A percentile compares a stretch with the other conserved stretches of the same genome.
Evolutionary conservation across 2,797 vertebrate genomes (phyloP).

Genomic region (Nannoperca australis): DNA sequence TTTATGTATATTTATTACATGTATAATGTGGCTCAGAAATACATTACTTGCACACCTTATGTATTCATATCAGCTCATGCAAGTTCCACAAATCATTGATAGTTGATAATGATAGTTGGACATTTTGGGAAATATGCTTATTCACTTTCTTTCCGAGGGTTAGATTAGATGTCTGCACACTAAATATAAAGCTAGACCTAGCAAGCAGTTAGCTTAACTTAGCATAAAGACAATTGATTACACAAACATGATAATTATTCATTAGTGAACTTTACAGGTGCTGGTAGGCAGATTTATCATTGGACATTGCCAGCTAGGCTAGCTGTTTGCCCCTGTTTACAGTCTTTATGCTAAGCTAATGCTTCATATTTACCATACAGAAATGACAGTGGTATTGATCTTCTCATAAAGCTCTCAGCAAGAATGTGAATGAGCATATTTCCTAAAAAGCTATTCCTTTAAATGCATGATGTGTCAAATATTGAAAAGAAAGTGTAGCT

Average conservation of each 20-base stretch:
- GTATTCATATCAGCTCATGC: background rate
- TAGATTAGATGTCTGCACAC: background rate
- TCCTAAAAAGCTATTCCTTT: background rate
- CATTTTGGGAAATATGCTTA: background rate
- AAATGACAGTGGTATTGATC: too few species aligned
- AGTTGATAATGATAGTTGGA: background rate
- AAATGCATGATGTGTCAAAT: background rate
- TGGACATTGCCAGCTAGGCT: background rate
- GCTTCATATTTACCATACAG: too few species aligned
- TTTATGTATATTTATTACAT: conserved; percentile 15
- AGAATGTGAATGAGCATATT: background rate
- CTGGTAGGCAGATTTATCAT: background rate
- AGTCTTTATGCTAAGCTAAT: background rate
- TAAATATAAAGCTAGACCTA: background rate
- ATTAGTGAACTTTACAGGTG: background rate
- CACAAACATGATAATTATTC: background rate
- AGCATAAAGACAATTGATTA: background rate
- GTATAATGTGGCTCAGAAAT: conserved; percentile 1
- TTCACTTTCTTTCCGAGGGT: background rate
- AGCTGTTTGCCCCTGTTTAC: background rate
- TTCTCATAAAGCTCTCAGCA: background rate
- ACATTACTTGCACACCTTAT: background rate
- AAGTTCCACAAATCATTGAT: conserved; percentile 4
- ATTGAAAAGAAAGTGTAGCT: background rate
- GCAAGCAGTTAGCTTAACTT: background rate